phyloP scores from a whole-genome alignment of 2,888 invertebrate genomes.

The Drosophila monieri region DNA sequence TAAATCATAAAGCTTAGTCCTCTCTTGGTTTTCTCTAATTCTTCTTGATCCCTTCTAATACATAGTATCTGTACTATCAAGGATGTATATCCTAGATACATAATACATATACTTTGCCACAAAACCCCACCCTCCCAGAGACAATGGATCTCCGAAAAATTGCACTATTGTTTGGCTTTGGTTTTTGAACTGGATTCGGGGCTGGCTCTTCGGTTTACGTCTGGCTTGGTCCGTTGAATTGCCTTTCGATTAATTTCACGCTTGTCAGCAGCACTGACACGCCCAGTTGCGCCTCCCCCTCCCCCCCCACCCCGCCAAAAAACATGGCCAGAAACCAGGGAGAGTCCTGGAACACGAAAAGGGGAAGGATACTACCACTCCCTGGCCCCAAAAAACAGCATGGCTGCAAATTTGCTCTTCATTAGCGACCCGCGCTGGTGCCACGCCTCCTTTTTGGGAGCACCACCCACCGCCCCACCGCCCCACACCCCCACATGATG shows the following conservation, averaged over 20 bases:
- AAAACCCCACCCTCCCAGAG: no score
- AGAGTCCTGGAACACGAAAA: constrained; percentile 2
- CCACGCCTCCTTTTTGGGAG: constrained; percentile 6
- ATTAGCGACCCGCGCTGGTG: constrained; percentile 58
- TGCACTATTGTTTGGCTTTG: constrained; percentile 11
- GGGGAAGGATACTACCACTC: constrained; percentile 2
- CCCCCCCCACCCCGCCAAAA: constrained; percentile 3
- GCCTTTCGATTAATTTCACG: constrained; percentile 80
- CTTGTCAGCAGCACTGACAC: constrained; percentile 76
- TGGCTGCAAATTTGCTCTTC: constrained; percentile 73
- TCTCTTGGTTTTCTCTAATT: no score
- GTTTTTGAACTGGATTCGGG: constrained; percentile 15
- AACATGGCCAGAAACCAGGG: neutral
- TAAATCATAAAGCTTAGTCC: no score
- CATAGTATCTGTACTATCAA: no score
- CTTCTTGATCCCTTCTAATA: no score
- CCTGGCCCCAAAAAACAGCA: constrained; percentile 23
- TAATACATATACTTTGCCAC: no score
- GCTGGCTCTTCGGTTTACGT: constrained; percentile 3
- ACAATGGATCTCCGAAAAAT: neutral
- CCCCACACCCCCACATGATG: constrained; percentile 7
- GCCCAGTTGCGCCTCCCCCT: constrained; percentile 54
- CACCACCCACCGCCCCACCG: neutral
- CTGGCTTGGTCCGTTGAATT: constrained; percentile 56
- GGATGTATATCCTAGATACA: no score